Conservation (phyloP, 92 coral and sea anemone genomes). For the Micromussa lordhowensis region DNA sequence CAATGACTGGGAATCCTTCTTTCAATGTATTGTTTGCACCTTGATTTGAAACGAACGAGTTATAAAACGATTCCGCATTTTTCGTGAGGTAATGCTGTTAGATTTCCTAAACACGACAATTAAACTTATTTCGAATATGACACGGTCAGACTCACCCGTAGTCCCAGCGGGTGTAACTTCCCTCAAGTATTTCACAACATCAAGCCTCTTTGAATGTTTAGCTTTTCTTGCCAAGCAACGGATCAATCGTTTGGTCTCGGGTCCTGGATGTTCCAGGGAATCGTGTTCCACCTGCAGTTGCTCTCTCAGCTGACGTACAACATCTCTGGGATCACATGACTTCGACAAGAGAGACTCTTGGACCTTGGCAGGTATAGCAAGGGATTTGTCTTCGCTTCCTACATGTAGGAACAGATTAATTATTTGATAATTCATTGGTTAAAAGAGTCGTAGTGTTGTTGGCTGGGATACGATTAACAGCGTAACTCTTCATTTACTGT, state of each 20-base stretch:
- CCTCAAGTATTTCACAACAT: conserved; percentile 26
- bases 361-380: conserved; percentile 5
- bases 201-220: conserved; percentile 14
- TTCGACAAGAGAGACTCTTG: conserved; percentile 7
- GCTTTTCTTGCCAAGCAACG: conserved; percentile 30
- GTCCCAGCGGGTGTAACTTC: conserved; percentile 49
- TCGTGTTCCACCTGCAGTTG: conserved; percentile 22
- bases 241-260: conserved; percentile 18
- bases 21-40: no score
- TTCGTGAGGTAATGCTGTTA: no score
- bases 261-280: conserved; percentile 11
- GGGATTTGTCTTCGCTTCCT: conserved; percentile 3
- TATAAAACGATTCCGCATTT: no score
- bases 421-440: not conserved
- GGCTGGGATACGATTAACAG: not conserved
- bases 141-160: conserved; percentile 33
- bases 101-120: no score
- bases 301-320: conserved; percentile 24
- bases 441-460: not conserved
- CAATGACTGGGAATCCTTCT: no score
- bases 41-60: no score
- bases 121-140: not conserved
- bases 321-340: conserved; percentile 2
- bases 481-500: not conserved
- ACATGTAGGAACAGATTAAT: not conserved